Percentiles rank a stretch among this genome's conserved stretches.
Evolutionary conservation across 2,113 vertebrate species (phyloP).

Genomic region (Uropsilus gracilis): DNA sequence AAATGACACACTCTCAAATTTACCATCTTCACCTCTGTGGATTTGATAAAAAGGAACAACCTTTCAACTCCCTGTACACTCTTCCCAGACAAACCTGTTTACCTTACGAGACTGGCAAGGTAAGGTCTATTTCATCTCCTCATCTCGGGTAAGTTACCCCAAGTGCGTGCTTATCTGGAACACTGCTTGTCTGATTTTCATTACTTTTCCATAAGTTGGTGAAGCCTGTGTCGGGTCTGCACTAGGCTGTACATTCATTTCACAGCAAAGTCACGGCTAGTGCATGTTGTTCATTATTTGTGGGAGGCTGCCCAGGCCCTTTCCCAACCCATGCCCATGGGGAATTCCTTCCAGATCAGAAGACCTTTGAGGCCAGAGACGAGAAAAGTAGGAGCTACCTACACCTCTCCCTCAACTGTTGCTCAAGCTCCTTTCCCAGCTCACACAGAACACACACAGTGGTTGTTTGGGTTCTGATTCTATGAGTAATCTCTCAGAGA

Average conservation of each 20-base stretch:
- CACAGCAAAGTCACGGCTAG: not conserved
- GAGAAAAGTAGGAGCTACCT: not conserved
- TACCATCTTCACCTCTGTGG: not conserved
- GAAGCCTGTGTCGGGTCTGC: not conserved
- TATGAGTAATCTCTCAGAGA: not conserved
- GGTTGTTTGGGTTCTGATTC: not conserved
- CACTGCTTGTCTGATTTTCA: not conserved
- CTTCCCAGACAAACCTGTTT: not conserved
- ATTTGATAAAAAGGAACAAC: not conserved
- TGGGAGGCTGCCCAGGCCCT: conserved; percentile 32
- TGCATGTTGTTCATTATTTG: conserved; percentile 19
- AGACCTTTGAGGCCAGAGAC: not conserved
- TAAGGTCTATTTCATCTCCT: not conserved
- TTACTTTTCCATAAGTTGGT: not conserved
- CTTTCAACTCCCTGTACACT: rapidly evolving
- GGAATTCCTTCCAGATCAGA: conserved; percentile 17
- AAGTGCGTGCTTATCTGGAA: not conserved
- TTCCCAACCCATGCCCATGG: not conserved
- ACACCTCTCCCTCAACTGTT: not conserved
- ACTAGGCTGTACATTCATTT: not conserved
- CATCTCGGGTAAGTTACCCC: not conserved
- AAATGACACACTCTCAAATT: not conserved
- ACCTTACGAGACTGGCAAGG: not conserved
- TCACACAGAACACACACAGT: not conserved
- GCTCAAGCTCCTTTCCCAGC: not conserved